These are phyloP conservation scores for Chymomyza procnemis DNA, from an alignment of 2,888 invertebrate species.

Conservation along the genomic window DNA sequence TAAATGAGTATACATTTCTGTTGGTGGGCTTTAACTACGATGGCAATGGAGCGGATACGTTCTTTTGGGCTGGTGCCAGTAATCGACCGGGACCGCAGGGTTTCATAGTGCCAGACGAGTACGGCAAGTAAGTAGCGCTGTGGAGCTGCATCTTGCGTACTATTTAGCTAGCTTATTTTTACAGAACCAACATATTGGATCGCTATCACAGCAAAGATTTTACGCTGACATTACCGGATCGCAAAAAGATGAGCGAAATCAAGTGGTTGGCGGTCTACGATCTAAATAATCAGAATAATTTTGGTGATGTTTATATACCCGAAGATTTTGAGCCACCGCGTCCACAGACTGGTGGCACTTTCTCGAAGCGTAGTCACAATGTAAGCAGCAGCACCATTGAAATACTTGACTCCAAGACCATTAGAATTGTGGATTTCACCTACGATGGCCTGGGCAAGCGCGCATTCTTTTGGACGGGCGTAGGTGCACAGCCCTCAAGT, in stretches of 20 bases:
- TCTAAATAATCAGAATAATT: constrained; percentile 90
- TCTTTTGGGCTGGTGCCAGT: constrained; percentile 95
- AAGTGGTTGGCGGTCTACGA: constrained; percentile 95
- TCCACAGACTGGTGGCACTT: constrained; percentile 81
- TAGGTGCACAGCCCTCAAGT: constrained; percentile 91
- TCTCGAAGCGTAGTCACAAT: constrained; percentile 83
- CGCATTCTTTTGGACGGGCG: constrained; percentile 92
- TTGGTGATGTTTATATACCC: constrained; percentile 93
- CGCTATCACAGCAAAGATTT: constrained; percentile 93
- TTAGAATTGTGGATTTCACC: constrained; percentile 86
- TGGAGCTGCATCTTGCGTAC: no score
- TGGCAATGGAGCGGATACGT: constrained; percentile 93
- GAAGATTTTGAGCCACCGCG: constrained; percentile 93
- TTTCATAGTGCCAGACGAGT: constrained; percentile 92
- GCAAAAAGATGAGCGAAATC: constrained; percentile 90
- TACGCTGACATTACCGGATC: constrained; percentile 88
- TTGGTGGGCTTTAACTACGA: constrained; percentile 92
- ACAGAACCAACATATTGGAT: constrained; percentile 89
- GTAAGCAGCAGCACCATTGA: constrained; percentile 86
- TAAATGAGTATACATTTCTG: constrained; percentile 90
- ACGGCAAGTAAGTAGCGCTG: constrained; percentile 85
- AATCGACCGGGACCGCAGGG: constrained; percentile 93
- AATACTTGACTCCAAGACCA: constrained; percentile 89
- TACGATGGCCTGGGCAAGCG: constrained; percentile 88
- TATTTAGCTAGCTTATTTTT: not conserved